Evolutionary conservation across 1,140 invertebrate species (phyloP), one percentile per base, ranked within the genome.

Genomic region (Sitodiplosis mosellana): DNA sequence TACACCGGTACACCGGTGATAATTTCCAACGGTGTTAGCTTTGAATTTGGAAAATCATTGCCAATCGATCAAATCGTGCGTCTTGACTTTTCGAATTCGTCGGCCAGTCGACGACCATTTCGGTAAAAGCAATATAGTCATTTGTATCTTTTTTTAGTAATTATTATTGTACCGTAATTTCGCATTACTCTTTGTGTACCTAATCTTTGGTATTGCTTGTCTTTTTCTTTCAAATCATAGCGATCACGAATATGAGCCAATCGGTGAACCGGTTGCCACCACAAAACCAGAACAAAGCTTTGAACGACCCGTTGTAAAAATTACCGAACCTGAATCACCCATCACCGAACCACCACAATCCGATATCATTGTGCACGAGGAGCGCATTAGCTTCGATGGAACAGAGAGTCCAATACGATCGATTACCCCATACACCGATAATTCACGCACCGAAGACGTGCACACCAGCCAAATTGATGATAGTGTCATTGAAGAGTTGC

Each of bases 191-290:
- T n/a, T n/a, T n/a, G n/a, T n/a, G n/a, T n/a, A n/a, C n/a, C n/a
- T n/a, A n/a, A n/a, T n/a, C n/a, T n/a, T n/a, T n/a, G n/a, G n/a
- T n/a, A n/a, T n/a, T n/a, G n/a, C n/a, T n/a, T n/a, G n/a, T 38
- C 5, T 38, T 38, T 38, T 38, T 38, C 12, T 38, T 52, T 41
- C 55, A 49, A 45, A 48, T 77, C 75, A 55, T 70, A 87, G 83
- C 73, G 84, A 87, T 72, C 84, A 89, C 74, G 82, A 87, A 63
- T 89, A 88, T 69, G 84, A 88, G 69, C 81, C 83, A 51, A 77
- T 87, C 56, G 71, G 72, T 55, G 69, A 70, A 47, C 68, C 71
- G 43, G 51, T 18, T 4, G 2, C 15, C 11, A 42, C 3, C 5
- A 20, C 60, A 59, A 27, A 63, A 38, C 12, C 36, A 38, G 55